Evolutionary conservation across 2,888 invertebrate species (phyloP).

Genomic region (Liopterus haemorrhoidalis): DNA sequence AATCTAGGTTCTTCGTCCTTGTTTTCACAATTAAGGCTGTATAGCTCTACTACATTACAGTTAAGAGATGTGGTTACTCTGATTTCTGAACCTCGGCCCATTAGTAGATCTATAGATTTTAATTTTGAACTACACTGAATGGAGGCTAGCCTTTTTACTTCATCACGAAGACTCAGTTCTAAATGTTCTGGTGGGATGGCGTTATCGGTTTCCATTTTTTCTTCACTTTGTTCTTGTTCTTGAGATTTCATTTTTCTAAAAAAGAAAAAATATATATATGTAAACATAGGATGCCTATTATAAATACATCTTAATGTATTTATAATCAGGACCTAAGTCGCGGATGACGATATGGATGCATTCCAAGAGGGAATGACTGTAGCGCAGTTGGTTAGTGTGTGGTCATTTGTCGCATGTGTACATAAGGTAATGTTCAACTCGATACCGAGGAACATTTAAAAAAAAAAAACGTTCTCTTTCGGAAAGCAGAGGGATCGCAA

Average conservation of each 20-base stretch:
- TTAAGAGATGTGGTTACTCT: slow-evolving; percentile 60
- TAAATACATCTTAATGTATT: neutral
- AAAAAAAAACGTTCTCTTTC: no score
- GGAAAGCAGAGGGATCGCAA: no score
- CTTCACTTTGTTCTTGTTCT: slow-evolving; percentile 36
- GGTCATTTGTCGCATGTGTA: no score
- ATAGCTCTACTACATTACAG: slow-evolving; percentile 71
- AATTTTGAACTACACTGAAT: slow-evolving; percentile 63
- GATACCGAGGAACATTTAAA: no score
- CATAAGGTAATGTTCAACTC: no score
- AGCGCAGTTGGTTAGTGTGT: no score
- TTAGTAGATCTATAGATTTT: slow-evolving; percentile 63
- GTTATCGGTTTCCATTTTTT: slow-evolving; percentile 42
- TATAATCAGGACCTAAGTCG: neutral
- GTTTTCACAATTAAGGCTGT: slow-evolving; percentile 48
- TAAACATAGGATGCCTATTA: neutral
- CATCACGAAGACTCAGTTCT: slow-evolving; percentile 60
- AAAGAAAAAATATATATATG: slow-evolving; percentile 17
- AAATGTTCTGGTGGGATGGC: slow-evolving; percentile 28
- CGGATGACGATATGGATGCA: no score
- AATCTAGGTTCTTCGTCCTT: slow-evolving; percentile 51
- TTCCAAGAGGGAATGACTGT: no score
- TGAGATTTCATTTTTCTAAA: slow-evolving; percentile 33
- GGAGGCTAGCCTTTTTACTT: slow-evolving; percentile 62
- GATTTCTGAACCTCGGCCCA: slow-evolving; percentile 67